Evolutionary conservation across 1,140 invertebrate genomes (phyloP).

Genomic region (Drosophila pseudoananassae): DNA sequence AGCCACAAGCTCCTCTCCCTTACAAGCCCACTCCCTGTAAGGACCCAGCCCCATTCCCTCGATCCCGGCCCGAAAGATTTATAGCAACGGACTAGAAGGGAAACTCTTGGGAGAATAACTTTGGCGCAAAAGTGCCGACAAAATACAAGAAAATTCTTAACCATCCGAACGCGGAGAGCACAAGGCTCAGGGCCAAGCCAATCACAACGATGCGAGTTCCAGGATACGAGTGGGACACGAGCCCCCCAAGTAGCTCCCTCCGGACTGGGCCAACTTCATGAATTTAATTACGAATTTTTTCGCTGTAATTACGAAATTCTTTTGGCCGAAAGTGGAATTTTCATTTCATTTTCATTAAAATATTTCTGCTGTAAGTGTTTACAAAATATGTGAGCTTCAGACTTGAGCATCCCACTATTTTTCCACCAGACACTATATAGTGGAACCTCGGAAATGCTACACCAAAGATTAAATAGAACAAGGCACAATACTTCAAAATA

Average conservation of each 20-base stretch:
- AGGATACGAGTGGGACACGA: constrained; percentile 3
- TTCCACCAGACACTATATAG: background rate
- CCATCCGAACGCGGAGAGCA: constrained; percentile 68
- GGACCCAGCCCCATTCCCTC: constrained; percentile 21
- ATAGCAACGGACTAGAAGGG: constrained; percentile 56
- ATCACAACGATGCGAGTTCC: constrained; percentile 34
- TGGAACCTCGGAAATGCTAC: background rate
- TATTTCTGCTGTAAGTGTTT: constrained; percentile 74
- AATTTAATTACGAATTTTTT: constrained; percentile 82
- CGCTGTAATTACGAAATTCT: constrained; percentile 82
- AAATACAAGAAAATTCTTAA: constrained; percentile 80
- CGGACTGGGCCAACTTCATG: constrained; percentile 73
- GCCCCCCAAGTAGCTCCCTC: constrained; percentile 44
- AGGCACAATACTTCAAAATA: background rate
- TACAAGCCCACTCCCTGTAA: background rate
- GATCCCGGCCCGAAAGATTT: constrained; percentile 61
- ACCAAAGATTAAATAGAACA: background rate
- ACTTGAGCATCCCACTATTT: constrained; percentile 1
- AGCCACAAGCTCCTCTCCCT: constrained; percentile 11
- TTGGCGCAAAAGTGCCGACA: constrained; percentile 80
- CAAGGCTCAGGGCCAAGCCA: constrained; percentile 25
- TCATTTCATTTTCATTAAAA: constrained; percentile 82
- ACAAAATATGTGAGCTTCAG: constrained; percentile 60
- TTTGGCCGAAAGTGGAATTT: constrained; percentile 79
- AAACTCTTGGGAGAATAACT: constrained; percentile 78